A percentile compares a stretch with the other conserved stretches of the same genome.
Conservation (phyloP, 2,888 invertebrate genomes). For the Pinctada fucata region DNA sequence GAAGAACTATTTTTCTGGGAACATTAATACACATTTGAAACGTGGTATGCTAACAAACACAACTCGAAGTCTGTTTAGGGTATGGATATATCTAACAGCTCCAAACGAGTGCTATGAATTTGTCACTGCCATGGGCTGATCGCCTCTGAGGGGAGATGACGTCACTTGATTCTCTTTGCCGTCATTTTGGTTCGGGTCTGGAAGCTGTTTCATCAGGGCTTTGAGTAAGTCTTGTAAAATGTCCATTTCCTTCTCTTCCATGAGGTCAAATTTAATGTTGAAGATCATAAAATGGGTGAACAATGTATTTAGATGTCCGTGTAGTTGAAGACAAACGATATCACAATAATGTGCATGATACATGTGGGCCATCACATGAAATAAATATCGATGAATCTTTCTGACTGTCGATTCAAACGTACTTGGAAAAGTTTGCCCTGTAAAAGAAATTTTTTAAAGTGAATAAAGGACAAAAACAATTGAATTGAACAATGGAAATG, state of each 20-base stretch:
- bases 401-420: constrained; percentile 96
- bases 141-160: neutral
- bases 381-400: constrained; percentile 96
- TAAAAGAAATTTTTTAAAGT: constrained; percentile 42
- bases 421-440: constrained; percentile 93
- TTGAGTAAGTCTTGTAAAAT: constrained; percentile 88
- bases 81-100: neutral
- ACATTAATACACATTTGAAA: too few relatives aligned
- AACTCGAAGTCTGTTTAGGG: too few relatives aligned
- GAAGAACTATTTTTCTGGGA: too few relatives aligned
- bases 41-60: too few relatives aligned
- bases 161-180: constrained; percentile 43
- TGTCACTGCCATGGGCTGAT: neutral
- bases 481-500: too few relatives aligned
- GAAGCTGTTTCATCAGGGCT: constrained; percentile 66
- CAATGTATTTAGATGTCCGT: constrained; percentile 97
- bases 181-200: constrained; percentile 67
- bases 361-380: constrained; percentile 98
- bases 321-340: constrained; percentile 93
- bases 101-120: neutral
- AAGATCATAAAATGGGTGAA: constrained; percentile 95
- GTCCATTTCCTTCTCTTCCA: constrained; percentile 97
- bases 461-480: neutral
- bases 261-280: constrained; percentile 90
- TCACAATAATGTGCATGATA: constrained; percentile 98